Conservation (phyloP, 2,888 invertebrate species). For the Lithodes maja region DNA sequence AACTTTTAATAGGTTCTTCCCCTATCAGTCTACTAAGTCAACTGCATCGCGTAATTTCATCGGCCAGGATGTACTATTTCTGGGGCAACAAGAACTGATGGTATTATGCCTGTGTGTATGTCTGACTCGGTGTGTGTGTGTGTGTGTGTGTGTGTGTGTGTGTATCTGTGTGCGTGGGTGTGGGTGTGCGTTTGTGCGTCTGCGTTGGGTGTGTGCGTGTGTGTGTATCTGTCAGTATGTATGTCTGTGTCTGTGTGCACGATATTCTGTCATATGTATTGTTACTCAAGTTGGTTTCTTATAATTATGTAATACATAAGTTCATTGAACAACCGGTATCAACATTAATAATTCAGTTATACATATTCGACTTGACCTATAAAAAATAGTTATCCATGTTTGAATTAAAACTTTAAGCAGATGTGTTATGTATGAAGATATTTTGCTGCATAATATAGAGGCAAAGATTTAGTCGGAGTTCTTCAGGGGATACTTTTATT, state of each 20-base stretch:
- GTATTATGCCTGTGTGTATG: background rate
- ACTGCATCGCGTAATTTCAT: slow-evolving; percentile 61
- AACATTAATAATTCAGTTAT: no score
- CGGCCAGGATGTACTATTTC: slow-evolving; percentile 55
- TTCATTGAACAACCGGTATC: no score
- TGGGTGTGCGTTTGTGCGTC: slow-evolving; percentile 26
- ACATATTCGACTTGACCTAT: no score
- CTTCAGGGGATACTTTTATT: no score
- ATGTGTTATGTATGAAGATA: no score
- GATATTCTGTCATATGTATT: no score
- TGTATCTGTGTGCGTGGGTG: background rate
- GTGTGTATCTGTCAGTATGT: background rate
- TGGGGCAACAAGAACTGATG: slow-evolving; percentile 57
- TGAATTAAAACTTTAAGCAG: no score
- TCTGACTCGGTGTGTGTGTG: background rate
- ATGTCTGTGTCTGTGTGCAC: background rate
- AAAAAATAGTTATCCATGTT: no score
- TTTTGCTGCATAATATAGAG: no score
- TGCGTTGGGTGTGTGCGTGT: background rate
- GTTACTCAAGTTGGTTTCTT: no score
- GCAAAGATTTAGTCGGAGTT: no score
- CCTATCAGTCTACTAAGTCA: slow-evolving; percentile 66
- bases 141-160: slow-evolving; percentile 38
- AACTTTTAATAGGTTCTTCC: slow-evolving; percentile 62
- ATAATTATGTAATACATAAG: no score